Conservation (phyloP, 37 sponge, comb jelly and placozoan species). For the Agelas oroides region DNA sequence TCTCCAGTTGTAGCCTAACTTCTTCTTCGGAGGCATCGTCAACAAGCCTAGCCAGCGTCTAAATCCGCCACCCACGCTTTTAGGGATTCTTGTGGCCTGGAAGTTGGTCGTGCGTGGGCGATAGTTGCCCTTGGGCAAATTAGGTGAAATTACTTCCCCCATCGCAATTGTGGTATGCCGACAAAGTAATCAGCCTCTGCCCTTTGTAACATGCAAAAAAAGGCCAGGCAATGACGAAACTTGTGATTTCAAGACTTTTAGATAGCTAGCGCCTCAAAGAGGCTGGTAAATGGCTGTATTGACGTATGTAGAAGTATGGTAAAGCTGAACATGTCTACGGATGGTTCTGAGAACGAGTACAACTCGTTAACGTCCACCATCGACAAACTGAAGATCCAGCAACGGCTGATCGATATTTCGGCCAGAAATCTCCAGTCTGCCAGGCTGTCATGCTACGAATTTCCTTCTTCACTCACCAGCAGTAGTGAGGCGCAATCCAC, state of each 20-base stretch:
- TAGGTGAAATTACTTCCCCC: too few species aligned
- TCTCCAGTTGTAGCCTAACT: constrained; percentile 66
- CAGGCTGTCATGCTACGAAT: constrained; percentile 2
- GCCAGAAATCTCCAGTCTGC: constrained; percentile 26
- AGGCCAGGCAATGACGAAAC: too few species aligned
- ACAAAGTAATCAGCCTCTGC: too few species aligned
- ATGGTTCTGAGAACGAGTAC: constrained; percentile 19
- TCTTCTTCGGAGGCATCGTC: constrained; percentile 25
- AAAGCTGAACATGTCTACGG: constrained; percentile 49
- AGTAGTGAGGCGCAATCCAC: constrained; percentile 37
- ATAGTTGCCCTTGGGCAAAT: too few species aligned
- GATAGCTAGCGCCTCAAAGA: too few species aligned
- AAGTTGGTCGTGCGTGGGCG: background rate
- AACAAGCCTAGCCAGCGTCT: background rate
- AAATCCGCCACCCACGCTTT: constrained; percentile 4
- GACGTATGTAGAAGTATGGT: constrained; percentile 23
- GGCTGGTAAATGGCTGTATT: too few species aligned
- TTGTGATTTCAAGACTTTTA: too few species aligned
- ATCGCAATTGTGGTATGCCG: too few species aligned
- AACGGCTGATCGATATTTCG: constrained; percentile 50
- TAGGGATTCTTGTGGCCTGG: background rate
- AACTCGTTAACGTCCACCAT: constrained; percentile 16
- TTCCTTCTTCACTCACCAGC: background rate
- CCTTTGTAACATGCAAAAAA: too few species aligned
- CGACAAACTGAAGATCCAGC: constrained; percentile 58